These are phyloP conservation scores for Cirrhinus mrigala DNA, from an alignment of 2,797 vertebrate species.

Conservation along the genomic window DNA sequence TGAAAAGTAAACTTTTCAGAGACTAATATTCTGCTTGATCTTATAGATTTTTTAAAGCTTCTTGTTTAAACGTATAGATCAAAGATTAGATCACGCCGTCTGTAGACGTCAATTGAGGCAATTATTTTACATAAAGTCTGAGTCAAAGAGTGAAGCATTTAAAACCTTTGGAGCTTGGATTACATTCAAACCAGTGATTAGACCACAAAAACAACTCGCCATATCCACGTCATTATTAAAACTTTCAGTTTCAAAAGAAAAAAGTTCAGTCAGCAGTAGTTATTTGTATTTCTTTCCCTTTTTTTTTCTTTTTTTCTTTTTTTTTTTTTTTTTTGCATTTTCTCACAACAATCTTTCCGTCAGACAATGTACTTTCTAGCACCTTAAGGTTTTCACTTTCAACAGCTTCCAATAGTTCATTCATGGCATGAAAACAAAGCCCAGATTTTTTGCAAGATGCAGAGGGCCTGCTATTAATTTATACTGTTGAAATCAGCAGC, in stretches of 20 bases:
- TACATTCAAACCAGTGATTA: background rate
- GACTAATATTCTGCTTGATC: background rate
- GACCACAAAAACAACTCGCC: background rate
- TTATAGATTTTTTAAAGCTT: background rate
- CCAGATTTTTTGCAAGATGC: background rate
- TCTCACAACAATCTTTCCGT: conserved; percentile 7
- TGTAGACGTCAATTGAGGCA: background rate
- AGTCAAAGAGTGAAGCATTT: background rate
- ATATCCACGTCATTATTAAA: background rate
- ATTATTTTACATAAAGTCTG: background rate
- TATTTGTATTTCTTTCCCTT: background rate
- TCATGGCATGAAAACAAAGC: background rate
- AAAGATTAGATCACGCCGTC: background rate
- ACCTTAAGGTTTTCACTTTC: conserved; percentile 14
- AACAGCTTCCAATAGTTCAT: background rate
- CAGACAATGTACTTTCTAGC: background rate
- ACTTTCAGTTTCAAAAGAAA: background rate
- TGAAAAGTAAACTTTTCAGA: background rate
- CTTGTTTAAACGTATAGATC: background rate
- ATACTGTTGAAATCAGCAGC: background rate
- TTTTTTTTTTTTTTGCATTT: background rate
- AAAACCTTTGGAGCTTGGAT: background rate
- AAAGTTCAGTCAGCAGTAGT: background rate
- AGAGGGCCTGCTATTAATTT: background rate
- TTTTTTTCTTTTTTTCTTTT: background rate